Evolutionary conservation across 2,797 vertebrate genomes (phyloP).

Genomic region (Enoplosus armatus): DNA sequence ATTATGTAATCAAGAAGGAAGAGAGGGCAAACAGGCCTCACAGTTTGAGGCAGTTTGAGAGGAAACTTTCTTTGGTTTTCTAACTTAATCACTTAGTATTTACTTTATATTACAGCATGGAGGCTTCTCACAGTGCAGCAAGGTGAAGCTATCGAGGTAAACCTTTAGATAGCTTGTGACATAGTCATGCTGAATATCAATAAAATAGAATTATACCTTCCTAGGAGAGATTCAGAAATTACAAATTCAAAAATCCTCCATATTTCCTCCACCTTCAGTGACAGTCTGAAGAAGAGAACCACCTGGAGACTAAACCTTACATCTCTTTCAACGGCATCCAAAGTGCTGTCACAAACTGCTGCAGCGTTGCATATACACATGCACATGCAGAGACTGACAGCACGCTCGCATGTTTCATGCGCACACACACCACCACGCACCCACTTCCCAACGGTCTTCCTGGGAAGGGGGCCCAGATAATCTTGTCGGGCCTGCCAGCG

Average conservation of each 20-base stretch:
- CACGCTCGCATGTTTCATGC: conserved; percentile 37
- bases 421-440: conserved; percentile 25
- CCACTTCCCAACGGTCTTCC: conserved; percentile 70
- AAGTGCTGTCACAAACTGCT: conserved; percentile 51
- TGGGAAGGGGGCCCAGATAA: conserved; percentile 78
- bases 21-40: conserved; percentile 34
- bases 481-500: conserved; percentile 73
- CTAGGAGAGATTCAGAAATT: conserved; percentile 26
- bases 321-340: conserved; percentile 71
- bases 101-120: background rate
- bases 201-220: conserved; percentile 18
- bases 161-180: background rate
- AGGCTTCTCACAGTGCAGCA: background rate
- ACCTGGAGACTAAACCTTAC: conserved; percentile 67
- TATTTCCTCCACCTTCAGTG: conserved; percentile 34
- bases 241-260: conserved; percentile 23
- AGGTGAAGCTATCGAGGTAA: background rate
- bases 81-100: conserved; percentile 31
- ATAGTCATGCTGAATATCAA: conserved; percentile 26
- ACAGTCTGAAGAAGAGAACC: conserved; percentile 54
- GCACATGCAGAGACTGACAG: conserved; percentile 32
- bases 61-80: conserved; percentile 54
- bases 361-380: conserved; percentile 11
- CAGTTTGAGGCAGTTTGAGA: background rate
- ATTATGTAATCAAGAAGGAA: conserved; percentile 73